Conservation (phyloP, 2,113 vertebrate species). For the Plectropomus leopardus region DNA sequence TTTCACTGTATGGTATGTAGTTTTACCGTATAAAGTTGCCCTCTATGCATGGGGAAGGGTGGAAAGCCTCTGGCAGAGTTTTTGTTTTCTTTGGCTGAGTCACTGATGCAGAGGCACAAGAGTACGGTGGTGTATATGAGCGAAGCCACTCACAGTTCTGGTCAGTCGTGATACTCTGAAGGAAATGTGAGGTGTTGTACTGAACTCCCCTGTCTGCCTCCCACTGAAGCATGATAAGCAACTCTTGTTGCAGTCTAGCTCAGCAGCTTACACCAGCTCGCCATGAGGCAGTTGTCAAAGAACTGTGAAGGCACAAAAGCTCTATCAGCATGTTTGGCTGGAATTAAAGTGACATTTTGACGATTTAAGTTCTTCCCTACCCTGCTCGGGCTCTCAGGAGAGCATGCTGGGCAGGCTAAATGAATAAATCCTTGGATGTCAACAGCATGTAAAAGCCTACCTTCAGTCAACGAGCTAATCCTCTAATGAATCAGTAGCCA, state of each 20-base stretch:
- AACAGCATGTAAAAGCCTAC: constrained; percentile 62
- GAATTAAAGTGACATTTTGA: constrained; percentile 74
- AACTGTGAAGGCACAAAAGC: constrained; percentile 68
- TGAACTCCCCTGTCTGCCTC: constrained; percentile 53
- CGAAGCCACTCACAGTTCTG: constrained; percentile 33
- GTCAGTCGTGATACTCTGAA: constrained; percentile 51
- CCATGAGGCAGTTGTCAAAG: constrained; percentile 60
- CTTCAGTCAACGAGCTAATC: constrained; percentile 68
- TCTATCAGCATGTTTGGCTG: constrained; percentile 64
- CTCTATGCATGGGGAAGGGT: neutral
- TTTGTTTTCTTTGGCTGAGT: constrained; percentile 40
- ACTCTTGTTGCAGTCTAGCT: constrained; percentile 68
- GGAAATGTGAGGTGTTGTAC: constrained; percentile 65
- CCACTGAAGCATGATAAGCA: constrained; percentile 66
- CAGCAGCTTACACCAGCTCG: constrained; percentile 66
- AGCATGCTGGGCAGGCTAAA: constrained; percentile 46
- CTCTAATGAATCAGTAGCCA: constrained; percentile 58
- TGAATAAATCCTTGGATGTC: constrained; percentile 64
- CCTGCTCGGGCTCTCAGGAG: constrained; percentile 43
- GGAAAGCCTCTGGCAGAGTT: neutral
- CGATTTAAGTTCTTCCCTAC: constrained; percentile 55
- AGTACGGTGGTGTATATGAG: constrained; percentile 8
- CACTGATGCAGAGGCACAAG: constrained; percentile 48
- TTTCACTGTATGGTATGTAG: neutral
- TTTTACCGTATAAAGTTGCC: neutral